These are phyloP conservation scores for Synanthedon vespiformis DNA, from an alignment of 2,888 invertebrate genomes.

Conservation along the genomic window DNA sequence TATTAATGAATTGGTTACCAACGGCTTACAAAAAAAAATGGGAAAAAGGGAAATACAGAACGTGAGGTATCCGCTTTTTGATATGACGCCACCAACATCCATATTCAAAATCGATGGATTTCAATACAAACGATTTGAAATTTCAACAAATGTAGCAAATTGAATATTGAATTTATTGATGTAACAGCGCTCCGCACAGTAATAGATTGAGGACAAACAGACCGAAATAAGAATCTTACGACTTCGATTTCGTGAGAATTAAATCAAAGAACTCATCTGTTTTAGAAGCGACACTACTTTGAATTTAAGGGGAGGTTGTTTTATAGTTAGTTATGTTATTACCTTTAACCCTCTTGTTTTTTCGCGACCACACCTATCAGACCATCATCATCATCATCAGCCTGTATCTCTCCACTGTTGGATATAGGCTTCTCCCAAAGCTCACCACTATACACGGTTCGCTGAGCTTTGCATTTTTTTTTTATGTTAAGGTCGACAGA, in stretches of 20 bases:
- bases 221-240: conserved; percentile 7
- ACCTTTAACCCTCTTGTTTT: no score
- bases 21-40: conserved; percentile 6
- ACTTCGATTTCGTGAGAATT: conserved; percentile 5
- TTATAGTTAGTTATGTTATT: no score
- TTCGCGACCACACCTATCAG: no score
- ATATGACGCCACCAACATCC: conserved; percentile 19
- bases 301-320: no score
- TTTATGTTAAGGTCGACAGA: no score
- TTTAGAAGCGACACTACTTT: no score
- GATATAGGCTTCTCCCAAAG: no score
- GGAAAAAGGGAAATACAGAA: conserved; percentile 8
- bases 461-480: no score
- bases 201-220: conserved; percentile 8
- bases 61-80: conserved; percentile 10
- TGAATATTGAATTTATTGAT: not conserved
- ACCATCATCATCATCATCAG: no score
- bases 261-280: no score
- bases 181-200: not conserved
- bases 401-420: no score
- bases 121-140: conserved; percentile 8
- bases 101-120: conserved; percentile 33
- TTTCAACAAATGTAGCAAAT: not conserved
- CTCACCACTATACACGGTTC: no score
- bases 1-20: conserved; percentile 37